These are phyloP conservation scores for Ahaetulla prasina DNA, from an alignment of 2,113 vertebrate species.

Conservation along the genomic window DNA sequence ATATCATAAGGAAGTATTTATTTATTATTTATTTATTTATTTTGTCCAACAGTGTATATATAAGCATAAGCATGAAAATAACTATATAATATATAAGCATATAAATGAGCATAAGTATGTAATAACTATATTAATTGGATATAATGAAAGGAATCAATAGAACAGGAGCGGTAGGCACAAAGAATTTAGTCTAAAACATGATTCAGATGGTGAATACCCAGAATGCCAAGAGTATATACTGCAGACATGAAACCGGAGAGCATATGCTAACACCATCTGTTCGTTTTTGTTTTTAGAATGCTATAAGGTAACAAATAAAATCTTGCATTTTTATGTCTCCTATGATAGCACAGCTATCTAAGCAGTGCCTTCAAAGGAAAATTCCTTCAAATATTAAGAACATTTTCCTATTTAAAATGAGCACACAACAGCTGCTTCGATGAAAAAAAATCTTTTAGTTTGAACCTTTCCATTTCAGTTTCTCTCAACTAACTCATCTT, in stretches of 20 bases:
- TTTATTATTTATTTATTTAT: too few relatives aligned
- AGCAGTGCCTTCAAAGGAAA: neutral
- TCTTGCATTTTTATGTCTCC: constrained; percentile 4
- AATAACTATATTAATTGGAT: too few relatives aligned
- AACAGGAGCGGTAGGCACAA: too few relatives aligned
- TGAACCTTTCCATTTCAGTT: neutral
- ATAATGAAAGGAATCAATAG: too few relatives aligned
- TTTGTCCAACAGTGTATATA: too few relatives aligned
- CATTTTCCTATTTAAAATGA: neutral
- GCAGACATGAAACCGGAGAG: neutral
- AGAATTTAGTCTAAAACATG: neutral
- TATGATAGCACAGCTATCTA: neutral
- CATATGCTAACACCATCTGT: neutral
- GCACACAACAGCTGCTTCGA: neutral
- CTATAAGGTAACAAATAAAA: neutral
- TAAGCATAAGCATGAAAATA: too few relatives aligned
- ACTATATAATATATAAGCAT: too few relatives aligned
- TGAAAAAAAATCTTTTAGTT: neutral
- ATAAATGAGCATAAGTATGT: too few relatives aligned
- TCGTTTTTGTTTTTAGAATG: constrained; percentile 5
- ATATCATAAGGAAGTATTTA: neutral
- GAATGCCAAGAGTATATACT: neutral
- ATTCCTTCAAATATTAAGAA: neutral
- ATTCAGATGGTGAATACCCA: constrained; percentile 1
- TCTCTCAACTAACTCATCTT: neutral